A percentile compares a stretch with the other conserved stretches of the same genome.
These are phyloP conservation scores for Neodon shergylaensis DNA, from an alignment of 2,113 vertebrate species.

Conservation along the genomic window DNA sequence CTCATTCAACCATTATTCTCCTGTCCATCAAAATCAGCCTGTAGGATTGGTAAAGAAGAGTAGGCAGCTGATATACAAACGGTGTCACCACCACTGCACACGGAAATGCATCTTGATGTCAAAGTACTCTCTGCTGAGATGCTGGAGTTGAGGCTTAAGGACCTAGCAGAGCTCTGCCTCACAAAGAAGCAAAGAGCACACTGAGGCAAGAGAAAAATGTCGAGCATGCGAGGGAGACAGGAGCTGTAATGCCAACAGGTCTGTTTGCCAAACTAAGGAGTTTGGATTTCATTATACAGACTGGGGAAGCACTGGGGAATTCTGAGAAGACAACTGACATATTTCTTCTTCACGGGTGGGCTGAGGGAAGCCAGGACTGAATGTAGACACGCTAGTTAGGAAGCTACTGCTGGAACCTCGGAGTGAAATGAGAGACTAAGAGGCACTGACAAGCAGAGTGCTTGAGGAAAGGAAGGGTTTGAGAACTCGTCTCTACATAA, in stretches of 20 bases:
- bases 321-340: not conserved
- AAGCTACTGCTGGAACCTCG: not conserved
- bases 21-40: conserved; percentile 30
- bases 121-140: conserved; percentile 38
- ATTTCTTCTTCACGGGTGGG: not conserved
- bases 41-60: not conserved
- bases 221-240: not conserved
- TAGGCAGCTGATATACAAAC: conserved; percentile 8
- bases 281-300: conserved; percentile 12
- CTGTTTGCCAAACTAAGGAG: not conserved
- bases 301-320: not conserved
- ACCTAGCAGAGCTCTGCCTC: not conserved
- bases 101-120: not conserved
- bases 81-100: not conserved
- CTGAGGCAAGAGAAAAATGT: not conserved
- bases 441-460: conserved; percentile 4
- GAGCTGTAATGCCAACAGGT: not conserved
- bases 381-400: conserved; percentile 38
- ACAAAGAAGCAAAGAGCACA: not conserved
- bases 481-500: conserved; percentile 9
- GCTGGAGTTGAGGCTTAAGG: conserved; percentile 38
- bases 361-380: conserved; percentile 24
- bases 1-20: conserved; percentile 25
- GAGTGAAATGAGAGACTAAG: conserved; percentile 49
- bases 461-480: not conserved